These are phyloP conservation scores for Glomeris maerens DNA, from an alignment of 1,140 invertebrate genomes.

Conservation along the genomic window DNA sequence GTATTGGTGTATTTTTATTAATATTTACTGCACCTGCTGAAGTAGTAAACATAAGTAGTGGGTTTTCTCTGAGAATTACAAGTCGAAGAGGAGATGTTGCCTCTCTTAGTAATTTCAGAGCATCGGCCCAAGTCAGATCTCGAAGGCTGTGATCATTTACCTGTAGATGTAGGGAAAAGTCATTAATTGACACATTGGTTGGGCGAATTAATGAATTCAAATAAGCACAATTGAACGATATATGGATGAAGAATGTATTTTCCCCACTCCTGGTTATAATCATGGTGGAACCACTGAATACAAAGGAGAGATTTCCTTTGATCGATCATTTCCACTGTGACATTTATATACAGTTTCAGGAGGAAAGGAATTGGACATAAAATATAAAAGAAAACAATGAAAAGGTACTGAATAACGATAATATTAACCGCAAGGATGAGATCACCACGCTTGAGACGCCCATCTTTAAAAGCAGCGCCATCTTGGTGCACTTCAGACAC, in stretches of 20 bases:
- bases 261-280: no score
- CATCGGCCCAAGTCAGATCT: not conserved
- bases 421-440: constrained; percentile 22
- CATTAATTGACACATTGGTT: not conserved
- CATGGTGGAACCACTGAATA: no score
- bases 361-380: no score
- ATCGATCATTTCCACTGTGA: no score
- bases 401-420: no score
- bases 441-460: constrained; percentile 21
- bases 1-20: no score
- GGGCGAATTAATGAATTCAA: no score
- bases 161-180: not conserved
- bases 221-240: no score
- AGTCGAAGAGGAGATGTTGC: constrained; percentile 11
- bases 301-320: no score
- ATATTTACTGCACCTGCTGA: not conserved
- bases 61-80: constrained; percentile 4
- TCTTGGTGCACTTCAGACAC: constrained; percentile 20
- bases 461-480: constrained; percentile 21
- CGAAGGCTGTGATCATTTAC: constrained; percentile 7
- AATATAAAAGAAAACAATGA: no score
- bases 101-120: constrained; percentile 1
- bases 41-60: not conserved
- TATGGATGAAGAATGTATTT: no score
- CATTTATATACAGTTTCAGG: no score